A percentile compares a stretch with the other conserved stretches of the same genome.
phyloP scores from a whole-genome alignment of 2,888 invertebrate genomes.

The Nymphalis polychloros region DNA sequence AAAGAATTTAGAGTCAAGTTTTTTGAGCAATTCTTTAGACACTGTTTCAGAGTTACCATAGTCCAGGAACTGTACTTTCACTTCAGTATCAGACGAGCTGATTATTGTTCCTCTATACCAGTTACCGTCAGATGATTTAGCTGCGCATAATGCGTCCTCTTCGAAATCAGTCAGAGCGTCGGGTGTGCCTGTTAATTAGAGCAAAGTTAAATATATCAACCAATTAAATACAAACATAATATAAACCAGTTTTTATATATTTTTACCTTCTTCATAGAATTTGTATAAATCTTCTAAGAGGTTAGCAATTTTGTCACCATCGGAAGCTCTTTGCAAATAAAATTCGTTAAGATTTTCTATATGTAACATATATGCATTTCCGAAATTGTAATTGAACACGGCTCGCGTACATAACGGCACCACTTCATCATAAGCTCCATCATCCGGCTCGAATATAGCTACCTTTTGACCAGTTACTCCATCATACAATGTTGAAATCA shows the following conservation, averaged over 20 bases:
- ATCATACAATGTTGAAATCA: slow-evolving; percentile 85
- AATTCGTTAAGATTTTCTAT: slow-evolving; percentile 81
- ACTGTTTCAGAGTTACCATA: slow-evolving; percentile 86
- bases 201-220: background rate
- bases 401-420: slow-evolving; percentile 83
- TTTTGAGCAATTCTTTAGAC: slow-evolving; percentile 66
- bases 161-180: slow-evolving; percentile 69
- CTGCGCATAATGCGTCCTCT: slow-evolving; percentile 82
- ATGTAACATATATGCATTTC: slow-evolving; percentile 82
- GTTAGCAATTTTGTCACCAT: slow-evolving; percentile 74
- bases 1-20: slow-evolving; percentile 72
- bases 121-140: slow-evolving; percentile 83
- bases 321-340: slow-evolving; percentile 82
- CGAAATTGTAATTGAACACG: slow-evolving; percentile 82
- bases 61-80: slow-evolving; percentile 83
- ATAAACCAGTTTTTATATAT: background rate
- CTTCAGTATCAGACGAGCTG: slow-evolving; percentile 64
- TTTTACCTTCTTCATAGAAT: slow-evolving; percentile 74
- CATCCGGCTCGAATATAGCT: slow-evolving; percentile 76
- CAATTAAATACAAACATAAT: background rate
- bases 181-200: slow-evolving; percentile 57
- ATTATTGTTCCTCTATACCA: slow-evolving; percentile 86
- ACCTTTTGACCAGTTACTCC: slow-evolving; percentile 71
- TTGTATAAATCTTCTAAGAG: slow-evolving; percentile 83
- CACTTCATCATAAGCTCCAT: slow-evolving; percentile 77